phyloP scores from a whole-genome alignment of 2,797 vertebrate species.

The Nyctibius grandis region DNA sequence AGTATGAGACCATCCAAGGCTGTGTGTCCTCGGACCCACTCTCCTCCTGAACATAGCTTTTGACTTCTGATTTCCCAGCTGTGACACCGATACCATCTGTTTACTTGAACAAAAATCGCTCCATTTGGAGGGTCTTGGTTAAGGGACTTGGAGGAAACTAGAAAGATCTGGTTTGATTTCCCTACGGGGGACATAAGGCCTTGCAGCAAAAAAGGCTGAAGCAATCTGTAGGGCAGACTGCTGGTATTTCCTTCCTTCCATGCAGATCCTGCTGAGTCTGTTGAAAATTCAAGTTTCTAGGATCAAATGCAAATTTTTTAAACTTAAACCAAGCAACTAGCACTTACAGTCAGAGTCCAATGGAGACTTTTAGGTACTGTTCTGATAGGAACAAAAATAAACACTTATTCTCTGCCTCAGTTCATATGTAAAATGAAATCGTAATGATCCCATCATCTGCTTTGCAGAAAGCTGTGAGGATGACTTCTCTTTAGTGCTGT shows the following conservation, averaged over 20 bases:
- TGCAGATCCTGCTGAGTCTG: background rate
- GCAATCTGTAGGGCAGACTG: background rate
- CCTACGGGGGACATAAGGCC: background rate
- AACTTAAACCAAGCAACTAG: background rate
- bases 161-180: background rate
- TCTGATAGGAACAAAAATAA: slow-evolving; percentile 52
- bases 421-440: slow-evolving; percentile 35
- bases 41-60: background rate
- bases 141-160: background rate
- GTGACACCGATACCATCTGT: background rate
- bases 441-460: slow-evolving; percentile 52
- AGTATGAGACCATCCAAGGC: background rate
- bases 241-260: background rate
- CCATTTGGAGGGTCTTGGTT: background rate
- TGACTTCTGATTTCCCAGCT: background rate
- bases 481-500: slow-evolving; percentile 33
- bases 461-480: slow-evolving; percentile 42
- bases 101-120: background rate
- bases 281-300: background rate
- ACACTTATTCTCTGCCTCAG: background rate
- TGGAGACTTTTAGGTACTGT: background rate
- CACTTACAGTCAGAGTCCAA: background rate
- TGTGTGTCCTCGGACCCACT: background rate
- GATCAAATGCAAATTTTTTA: background rate
- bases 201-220: background rate